Evolutionary conservation across 2,113 vertebrate genomes (phyloP).

Genomic region (Reinhardtius hippoglossoides): DNA sequence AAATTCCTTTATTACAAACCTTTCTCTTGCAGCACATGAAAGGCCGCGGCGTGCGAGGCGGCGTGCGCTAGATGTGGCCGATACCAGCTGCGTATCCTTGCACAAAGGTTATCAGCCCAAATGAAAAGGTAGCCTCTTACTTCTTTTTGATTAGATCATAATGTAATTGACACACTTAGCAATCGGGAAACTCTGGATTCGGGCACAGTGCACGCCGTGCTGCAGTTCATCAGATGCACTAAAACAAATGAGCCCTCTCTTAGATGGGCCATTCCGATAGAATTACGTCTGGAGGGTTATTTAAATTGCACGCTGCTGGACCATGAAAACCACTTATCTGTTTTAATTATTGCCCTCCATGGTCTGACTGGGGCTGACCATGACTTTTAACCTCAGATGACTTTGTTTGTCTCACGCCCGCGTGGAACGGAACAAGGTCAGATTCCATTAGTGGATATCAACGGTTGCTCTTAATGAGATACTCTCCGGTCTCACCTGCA

Average conservation of each 20-base stretch:
- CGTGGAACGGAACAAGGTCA: conserved; percentile 21
- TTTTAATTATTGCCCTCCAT: conserved; percentile 25
- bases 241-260: neutral
- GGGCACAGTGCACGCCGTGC: conserved; percentile 33
- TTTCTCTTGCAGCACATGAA: conserved; percentile 55
- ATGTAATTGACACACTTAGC: conserved; percentile 57
- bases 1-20: conserved; percentile 54
- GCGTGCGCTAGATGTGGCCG: conserved; percentile 32
- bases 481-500: too few species aligned
- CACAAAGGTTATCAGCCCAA: conserved; percentile 57
- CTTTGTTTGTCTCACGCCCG: conserved; percentile 3
- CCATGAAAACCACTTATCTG: conserved; percentile 35
- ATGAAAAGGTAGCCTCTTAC: conserved; percentile 49
- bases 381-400: neutral
- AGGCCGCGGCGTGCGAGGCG: conserved; percentile 12
- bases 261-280: conserved; percentile 39
- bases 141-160: conserved; percentile 59
- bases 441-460: neutral
- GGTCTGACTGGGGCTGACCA: conserved; percentile 12
- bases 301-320: conserved; percentile 22
- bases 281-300: conserved; percentile 30
- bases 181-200: conserved; percentile 28
- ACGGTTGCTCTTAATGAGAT: neutral
- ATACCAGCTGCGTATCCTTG: conserved; percentile 39
- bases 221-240: conserved; percentile 42